A percentile compares a stretch with the other conserved stretches of the same genome.
Conservation (phyloP, 2,797 vertebrate genomes). For the Melopsittacus undulatus region DNA sequence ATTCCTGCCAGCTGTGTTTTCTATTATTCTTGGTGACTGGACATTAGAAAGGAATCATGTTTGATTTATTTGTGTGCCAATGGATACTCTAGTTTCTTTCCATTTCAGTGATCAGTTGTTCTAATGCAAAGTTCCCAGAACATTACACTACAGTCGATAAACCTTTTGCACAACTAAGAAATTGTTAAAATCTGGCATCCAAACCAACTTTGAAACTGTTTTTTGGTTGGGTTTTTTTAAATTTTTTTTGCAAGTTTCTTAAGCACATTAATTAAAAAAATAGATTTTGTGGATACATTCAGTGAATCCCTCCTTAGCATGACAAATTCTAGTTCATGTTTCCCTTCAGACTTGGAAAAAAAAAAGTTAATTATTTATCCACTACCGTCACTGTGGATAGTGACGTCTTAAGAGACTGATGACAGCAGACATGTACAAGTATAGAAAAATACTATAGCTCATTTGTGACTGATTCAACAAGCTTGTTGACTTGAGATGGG, state of each 20-base stretch:
- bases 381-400: not conserved
- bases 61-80: conserved; percentile 55
- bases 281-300: not conserved
- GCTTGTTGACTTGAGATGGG: not conserved
- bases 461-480: not conserved
- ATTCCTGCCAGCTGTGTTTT: conserved; percentile 20
- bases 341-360: not conserved
- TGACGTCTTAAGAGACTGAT: not conserved
- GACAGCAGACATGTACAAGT: not conserved
- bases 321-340: not conserved
- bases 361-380: not conserved
- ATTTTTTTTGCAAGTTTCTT: not conserved
- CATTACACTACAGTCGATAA: not conserved
- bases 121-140: conserved; percentile 12
- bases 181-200: not conserved
- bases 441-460: not conserved
- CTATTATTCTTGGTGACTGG: conserved; percentile 25
- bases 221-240: no score
- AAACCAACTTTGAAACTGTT: not conserved
- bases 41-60: conserved; percentile 22
- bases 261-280: not conserved
- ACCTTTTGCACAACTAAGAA: not conserved
- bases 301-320: not conserved
- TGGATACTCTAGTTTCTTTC: conserved; percentile 8
- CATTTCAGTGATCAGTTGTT: conserved; percentile 52